Percentiles rank a stretch among this genome's conserved stretches.
Conservation (phyloP, 2,888 invertebrate genomes). For the Gymnoscelis rufifasciata region DNA sequence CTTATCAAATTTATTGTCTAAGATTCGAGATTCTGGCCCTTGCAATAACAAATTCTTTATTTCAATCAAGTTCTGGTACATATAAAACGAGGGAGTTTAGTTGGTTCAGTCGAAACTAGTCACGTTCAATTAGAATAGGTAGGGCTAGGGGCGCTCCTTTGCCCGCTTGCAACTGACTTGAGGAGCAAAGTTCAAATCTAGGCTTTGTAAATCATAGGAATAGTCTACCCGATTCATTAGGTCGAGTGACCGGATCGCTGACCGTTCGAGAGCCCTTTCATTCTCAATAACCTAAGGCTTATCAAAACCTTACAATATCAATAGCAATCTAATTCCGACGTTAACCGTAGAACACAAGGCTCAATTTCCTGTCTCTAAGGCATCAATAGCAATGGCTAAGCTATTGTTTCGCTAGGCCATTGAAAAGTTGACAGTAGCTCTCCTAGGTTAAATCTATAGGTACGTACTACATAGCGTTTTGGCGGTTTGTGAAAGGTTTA, state of each 20-base stretch:
- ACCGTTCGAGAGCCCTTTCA: conserved; percentile 53
- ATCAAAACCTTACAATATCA: conserved; percentile 41
- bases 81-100: too few relatives aligned
- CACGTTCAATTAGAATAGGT: too few relatives aligned
- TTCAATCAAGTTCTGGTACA: too few relatives aligned
- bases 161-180: too few relatives aligned
- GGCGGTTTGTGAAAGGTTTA: neutral
- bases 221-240: conserved; percentile 49
- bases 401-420: conserved; percentile 51
- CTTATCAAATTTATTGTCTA: too few relatives aligned
- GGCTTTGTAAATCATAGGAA: neutral
- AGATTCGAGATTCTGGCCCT: too few relatives aligned
- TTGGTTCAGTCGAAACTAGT: too few relatives aligned
- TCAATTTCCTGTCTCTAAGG: conserved; percentile 20
- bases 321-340: conserved; percentile 35
- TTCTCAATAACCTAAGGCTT: conserved; percentile 49
- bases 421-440: conserved; percentile 42
- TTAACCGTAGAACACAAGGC: conserved; percentile 23
- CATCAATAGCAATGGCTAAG: conserved; percentile 44
- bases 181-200: neutral
- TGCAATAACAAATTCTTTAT: too few relatives aligned
- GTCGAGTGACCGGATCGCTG: conserved; percentile 57
- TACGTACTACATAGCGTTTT: neutral
- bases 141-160: too few relatives aligned
- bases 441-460: neutral